These are phyloP conservation scores for Chrysopilus asiliformis DNA, from an alignment of 2,888 invertebrate species.

Conservation along the genomic window DNA sequence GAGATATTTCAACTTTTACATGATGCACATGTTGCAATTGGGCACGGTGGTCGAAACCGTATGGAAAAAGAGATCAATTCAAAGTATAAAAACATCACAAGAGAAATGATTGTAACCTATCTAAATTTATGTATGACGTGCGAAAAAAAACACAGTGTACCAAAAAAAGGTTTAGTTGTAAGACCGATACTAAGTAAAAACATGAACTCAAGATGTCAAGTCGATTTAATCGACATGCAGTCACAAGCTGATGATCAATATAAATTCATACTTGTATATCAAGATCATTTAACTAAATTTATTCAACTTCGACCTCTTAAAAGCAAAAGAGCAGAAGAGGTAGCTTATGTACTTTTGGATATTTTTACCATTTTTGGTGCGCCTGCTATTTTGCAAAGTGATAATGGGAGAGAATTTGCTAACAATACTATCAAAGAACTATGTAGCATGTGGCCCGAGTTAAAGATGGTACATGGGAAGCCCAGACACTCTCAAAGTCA, in stretches of 20 bases:
- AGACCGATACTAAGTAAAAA: constrained; percentile 5
- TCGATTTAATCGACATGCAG: constrained; percentile 2
- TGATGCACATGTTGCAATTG: constrained; percentile 9
- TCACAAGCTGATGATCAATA: not conserved
- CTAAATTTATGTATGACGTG: constrained; percentile 7
- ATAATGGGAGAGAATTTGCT: constrained; percentile 17
- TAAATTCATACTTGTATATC: constrained; percentile 5
- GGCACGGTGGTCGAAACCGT: constrained; percentile 13
- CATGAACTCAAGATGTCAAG: constrained; percentile 1
- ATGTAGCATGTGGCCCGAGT: constrained; percentile 19
- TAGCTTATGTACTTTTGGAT: constrained; percentile 19
- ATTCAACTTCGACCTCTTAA: constrained; percentile 17
- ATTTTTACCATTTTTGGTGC: constrained; percentile 16
- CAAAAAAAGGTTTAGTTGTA: constrained; percentile 1
- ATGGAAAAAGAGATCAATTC: constrained; percentile 11
- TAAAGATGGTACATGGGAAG: constrained; percentile 30
- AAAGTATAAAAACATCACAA: constrained; percentile 13
- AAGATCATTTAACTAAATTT: constrained; percentile 8
- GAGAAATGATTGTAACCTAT: constrained; percentile 11
- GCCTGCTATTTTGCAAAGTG: constrained; percentile 15
- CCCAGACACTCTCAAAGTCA: constrained; percentile 23
- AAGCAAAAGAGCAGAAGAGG: constrained; percentile 25
- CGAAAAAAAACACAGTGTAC: constrained; percentile 3
- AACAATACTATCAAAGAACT: constrained; percentile 12
- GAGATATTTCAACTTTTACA: constrained; percentile 13